Evolutionary conservation across 2,113 vertebrate species (phyloP), one percentile per base, ranked within the genome.

Genomic region (Sialia sialis): DNA sequence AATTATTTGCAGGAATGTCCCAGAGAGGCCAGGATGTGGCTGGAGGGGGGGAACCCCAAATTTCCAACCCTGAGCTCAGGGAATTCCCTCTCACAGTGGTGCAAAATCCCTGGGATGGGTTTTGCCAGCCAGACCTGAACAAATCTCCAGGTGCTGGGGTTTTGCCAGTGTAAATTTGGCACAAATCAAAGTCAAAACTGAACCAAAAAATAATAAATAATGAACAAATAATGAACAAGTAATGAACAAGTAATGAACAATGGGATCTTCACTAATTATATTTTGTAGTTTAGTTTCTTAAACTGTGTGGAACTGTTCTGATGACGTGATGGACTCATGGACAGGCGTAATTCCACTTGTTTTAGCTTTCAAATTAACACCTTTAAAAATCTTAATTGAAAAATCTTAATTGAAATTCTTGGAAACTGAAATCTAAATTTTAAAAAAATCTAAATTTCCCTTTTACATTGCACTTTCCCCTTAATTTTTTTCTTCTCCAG

Each of bases 111-210:
- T 21, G 34, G 36, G 21, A 32, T 13, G 16, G 41, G 10, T 17
- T 84, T 81, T 90, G 41, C 32, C 22, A 5, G 12, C 22, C 2
- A 0, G 6, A 51, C 21, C 19, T 8, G 55, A 58, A 16, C 15
- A 30, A 29, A 11, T 8, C 41, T 12, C 1, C 0, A 0, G 6
- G 36, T 29, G 21, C 16, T 2, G 16, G 27, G 13, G 9, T 15
- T 44, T 8, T 41, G 4, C 18, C 36, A 6, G 41, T 1, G 29
- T 19, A 3, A 20, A 49, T 9, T 18, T 16, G 30, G 38, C 34
- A 34, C 32, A 13, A 83, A 18, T 26, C 19, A 16, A 36, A 16
- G 7, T 7, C 51, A 20, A 29, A 74, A 13, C 5, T 4, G 36
- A 60, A 26, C n/a, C 2, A n/a, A 55, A 9, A 2, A 2, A 44